Base-by-base conservation (phyloP, 2,888 invertebrate genomes). In the Agrochola lychnidis region DNA sequence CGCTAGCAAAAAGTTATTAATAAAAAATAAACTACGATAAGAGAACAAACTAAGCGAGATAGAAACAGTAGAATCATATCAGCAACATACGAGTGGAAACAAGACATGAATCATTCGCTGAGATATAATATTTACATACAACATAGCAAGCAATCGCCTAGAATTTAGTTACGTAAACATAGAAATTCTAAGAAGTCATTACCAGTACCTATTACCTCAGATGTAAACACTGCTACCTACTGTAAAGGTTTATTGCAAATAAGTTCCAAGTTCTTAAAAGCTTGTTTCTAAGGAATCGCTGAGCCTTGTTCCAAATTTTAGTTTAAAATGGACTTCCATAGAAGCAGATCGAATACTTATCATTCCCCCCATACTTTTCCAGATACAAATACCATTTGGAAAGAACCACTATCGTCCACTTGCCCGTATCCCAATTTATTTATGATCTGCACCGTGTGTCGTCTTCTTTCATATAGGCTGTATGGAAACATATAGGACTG, bases 121-220 rank as follows among this genome's bases (percentile, higher is more conserved):
- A 64, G 5, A 30, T 56, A 53, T 53, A 73, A 84, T 69, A 69
- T 84, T 81, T 73, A 84, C 69, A 70, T 70, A 67, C 73, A 59
- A 62, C 84, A 67, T 68, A 64, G 40, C 53, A 57, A 64, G 40
- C 53, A 57, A 79, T 70, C 25, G 40, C 48, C 51, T 68, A 68
- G 42, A 45, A 0, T 10, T 42, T 40, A 53, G 72, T 73, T 73
- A 45, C 67, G 69, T 84, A 84, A 72, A 80, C 42, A 69, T 51
- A 78, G 48, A 66, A 48, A 53, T 81, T 74, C 66, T 62, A 30
- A 53, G 81, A 84, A 81, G 10, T 73, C 12, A 70, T 70, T 70
- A 62, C 22, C 22, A 25, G 45, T 45, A 59, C 9, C 9, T n/a
- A 22, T 48, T 51, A 12, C 42, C 30, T 36, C 51, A 63, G 57